phyloP scores from a whole-genome alignment of 2,797 vertebrate species.

The Kryptolebias ocellatus region DNA sequence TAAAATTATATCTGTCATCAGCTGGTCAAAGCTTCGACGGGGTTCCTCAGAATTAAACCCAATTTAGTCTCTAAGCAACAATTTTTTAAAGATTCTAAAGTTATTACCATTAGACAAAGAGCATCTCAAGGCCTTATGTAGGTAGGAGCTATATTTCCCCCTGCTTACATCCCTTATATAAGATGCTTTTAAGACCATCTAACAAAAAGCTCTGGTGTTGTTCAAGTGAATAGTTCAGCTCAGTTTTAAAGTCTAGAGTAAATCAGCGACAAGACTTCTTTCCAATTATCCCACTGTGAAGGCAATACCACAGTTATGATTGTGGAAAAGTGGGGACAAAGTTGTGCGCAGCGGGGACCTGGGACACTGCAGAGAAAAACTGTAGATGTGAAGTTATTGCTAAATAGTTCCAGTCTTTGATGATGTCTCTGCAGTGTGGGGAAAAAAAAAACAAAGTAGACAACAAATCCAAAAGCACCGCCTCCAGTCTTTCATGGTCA shows the following conservation, averaged over 20 bases:
- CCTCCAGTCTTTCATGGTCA: constrained; percentile 3
- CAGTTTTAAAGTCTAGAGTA: constrained; percentile 31
- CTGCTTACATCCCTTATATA: constrained; percentile 7
- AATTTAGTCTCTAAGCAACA: background rate
- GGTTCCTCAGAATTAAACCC: background rate
- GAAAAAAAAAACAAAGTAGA: constrained; percentile 15
- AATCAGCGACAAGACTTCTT: constrained; percentile 40
- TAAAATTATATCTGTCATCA: no score
- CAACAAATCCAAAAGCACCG: constrained; percentile 24
- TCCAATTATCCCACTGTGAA: constrained; percentile 57
- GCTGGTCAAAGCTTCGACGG: no score
- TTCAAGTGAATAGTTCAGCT: constrained; percentile 19
- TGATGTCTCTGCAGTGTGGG: constrained; percentile 24
- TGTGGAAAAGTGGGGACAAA: constrained; percentile 43
- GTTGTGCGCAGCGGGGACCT: constrained; percentile 41
- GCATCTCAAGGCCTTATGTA: background rate
- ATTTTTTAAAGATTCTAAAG: no score
- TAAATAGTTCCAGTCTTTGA: constrained; percentile 42
- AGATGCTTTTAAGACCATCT: constrained; percentile 3
- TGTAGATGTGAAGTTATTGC: constrained; percentile 43
- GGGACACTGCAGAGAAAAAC: constrained; percentile 26
- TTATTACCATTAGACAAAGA: background rate
- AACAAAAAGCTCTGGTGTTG: constrained; percentile 3
- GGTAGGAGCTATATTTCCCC: background rate
- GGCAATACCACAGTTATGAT: constrained; percentile 18